Evolutionary conservation across 2,888 invertebrate species (phyloP).

Genomic region (Automeris io): DNA sequence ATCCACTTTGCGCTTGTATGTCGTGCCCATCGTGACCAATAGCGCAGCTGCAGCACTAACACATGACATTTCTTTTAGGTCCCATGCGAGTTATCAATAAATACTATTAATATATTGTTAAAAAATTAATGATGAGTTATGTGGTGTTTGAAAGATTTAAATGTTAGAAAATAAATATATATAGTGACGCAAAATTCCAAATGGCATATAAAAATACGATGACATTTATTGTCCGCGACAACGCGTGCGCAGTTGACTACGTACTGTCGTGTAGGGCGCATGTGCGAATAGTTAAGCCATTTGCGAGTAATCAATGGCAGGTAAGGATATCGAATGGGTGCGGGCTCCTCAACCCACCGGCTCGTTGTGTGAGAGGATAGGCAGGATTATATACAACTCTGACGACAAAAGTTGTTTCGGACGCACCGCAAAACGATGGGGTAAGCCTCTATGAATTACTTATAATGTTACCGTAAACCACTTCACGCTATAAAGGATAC

Average conservation of each 20-base stretch:
- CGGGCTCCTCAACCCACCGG: conserved; percentile 47
- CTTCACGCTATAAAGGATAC: not conserved
- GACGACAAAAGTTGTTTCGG: conserved; percentile 61
- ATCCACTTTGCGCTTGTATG: too few relatives aligned
- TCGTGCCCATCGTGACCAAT: too few relatives aligned
- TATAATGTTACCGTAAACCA: not conserved
- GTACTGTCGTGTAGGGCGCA: conserved; percentile 22
- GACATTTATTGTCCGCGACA: conserved; percentile 14
- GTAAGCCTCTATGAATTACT: conserved; percentile 36
- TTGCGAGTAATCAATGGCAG: conserved; percentile 51
- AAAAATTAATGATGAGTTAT: too few relatives aligned
- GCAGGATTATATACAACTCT: conserved; percentile 49
- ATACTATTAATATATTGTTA: too few relatives aligned
- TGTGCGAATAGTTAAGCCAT: conserved; percentile 4
- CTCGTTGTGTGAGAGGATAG: conserved; percentile 35
- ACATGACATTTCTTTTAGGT: too few relatives aligned
- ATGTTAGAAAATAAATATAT: too few relatives aligned
- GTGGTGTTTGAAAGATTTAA: too few relatives aligned
- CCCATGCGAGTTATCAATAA: too few relatives aligned
- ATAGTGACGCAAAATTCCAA: conserved; percentile 4
- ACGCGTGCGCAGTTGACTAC: conserved; percentile 37
- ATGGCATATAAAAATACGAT: conserved; percentile 9
- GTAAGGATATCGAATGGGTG: conserved; percentile 55
- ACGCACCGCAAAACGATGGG: conserved; percentile 63
- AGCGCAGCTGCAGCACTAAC: too few relatives aligned